A percentile compares a stretch with the other conserved stretches of the same genome.
Evolutionary conservation across 2,113 vertebrate species (phyloP).

Genomic region (Hippocampus abdominalis): DNA sequence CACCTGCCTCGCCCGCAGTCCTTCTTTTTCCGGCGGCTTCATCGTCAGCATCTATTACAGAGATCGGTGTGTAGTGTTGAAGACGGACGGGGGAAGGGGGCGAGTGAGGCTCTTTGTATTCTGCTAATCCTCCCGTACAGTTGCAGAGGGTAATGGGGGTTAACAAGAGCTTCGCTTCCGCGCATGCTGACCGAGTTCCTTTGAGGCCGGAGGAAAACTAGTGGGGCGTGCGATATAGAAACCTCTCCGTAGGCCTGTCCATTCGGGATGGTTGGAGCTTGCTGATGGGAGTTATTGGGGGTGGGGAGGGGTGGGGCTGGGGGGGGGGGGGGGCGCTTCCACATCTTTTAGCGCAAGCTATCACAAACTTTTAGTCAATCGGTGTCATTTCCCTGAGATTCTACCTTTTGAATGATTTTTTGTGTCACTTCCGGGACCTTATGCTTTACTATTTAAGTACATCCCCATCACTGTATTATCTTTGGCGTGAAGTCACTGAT

Average conservation of each 20-base stretch:
- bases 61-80: slow-evolving; percentile 17
- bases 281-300: not conserved
- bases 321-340: not conserved
- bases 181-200: slow-evolving; percentile 30
- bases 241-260: slow-evolving; percentile 26
- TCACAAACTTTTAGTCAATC: too few species aligned
- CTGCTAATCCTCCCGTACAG: slow-evolving; percentile 54
- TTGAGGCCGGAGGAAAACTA: slow-evolving; percentile 30
- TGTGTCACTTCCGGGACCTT: not conserved
- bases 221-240: slow-evolving; percentile 11
- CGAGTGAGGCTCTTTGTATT: slow-evolving; percentile 54
- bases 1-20: slow-evolving; percentile 49
- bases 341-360: too few species aligned
- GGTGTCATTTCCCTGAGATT: not conserved
- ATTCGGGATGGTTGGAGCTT: slow-evolving; percentile 1
- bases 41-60: slow-evolving; percentile 46
- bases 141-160: slow-evolving; percentile 65
- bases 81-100: slow-evolving; percentile 2
- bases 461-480: too few species aligned
- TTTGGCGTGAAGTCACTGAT: not conserved
- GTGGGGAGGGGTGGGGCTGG: not conserved
- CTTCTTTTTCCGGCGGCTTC: slow-evolving; percentile 43
- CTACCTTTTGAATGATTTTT: not conserved
- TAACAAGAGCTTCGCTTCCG: slow-evolving; percentile 60
- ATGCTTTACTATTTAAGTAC: too few species aligned